phyloP scores from a whole-genome alignment of 2,888 invertebrate genomes.

The Lissonota sp. region DNA sequence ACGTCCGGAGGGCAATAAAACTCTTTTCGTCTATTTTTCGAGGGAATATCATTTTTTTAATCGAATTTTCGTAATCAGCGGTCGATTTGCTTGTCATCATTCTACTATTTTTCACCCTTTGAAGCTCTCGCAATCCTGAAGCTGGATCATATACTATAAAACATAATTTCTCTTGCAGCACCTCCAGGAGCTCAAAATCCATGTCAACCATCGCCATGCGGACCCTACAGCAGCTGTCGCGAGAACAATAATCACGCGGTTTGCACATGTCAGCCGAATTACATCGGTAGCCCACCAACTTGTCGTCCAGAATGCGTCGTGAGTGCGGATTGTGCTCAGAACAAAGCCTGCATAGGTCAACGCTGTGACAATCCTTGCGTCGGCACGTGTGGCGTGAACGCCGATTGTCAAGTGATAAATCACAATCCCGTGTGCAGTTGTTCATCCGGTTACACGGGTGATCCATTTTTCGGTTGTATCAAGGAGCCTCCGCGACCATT shows the following conservation, averaged over 20 bases:
- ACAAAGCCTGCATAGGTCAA: slow-evolving; percentile 91
- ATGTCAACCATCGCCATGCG: slow-evolving; percentile 90
- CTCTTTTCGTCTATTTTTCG: too few relatives aligned
- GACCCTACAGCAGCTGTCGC: slow-evolving; percentile 92
- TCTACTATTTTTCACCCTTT: too few relatives aligned
- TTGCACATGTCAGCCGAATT: slow-evolving; percentile 92
- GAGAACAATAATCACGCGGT: slow-evolving; percentile 90
- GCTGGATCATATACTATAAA: not conserved
- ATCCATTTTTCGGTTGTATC: slow-evolving; percentile 91
- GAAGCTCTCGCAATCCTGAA: too few relatives aligned
- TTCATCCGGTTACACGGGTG: slow-evolving; percentile 89
- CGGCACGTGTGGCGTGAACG: slow-evolving; percentile 92
- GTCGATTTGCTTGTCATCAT: too few relatives aligned
- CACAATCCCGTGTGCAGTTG: slow-evolving; percentile 95
- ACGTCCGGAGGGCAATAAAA: too few relatives aligned
- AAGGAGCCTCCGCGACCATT: slow-evolving; percentile 84
- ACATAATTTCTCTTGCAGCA: slow-evolving; percentile 48
- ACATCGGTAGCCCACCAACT: slow-evolving; percentile 91
- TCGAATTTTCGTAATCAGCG: too few relatives aligned
- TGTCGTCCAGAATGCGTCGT: slow-evolving; percentile 93
- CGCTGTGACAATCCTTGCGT: slow-evolving; percentile 93
- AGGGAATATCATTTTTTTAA: too few relatives aligned
- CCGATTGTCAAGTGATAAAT: slow-evolving; percentile 92
- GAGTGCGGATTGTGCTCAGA: slow-evolving; percentile 92
- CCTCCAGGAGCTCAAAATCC: slow-evolving; percentile 83